Base-by-base conservation (phyloP, 1,140 invertebrate species). In the Sweltsa coloradensis region DNA sequence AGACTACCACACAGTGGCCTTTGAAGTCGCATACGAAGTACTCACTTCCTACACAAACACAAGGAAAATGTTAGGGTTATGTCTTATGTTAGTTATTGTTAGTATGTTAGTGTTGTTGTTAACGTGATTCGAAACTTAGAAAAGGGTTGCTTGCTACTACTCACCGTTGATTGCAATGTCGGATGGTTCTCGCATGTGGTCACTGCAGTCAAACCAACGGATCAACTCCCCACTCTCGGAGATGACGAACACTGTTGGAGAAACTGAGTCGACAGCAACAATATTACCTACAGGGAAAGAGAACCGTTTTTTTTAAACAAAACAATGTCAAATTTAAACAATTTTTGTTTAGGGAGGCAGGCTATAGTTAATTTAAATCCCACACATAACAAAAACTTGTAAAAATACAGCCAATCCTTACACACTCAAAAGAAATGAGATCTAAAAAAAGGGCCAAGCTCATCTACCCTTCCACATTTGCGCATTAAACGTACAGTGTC, bases 11-110 rank as follows among this genome's bases (percentile, higher is more conserved):
- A 64, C 91, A 95, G 65, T 97, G 93, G 45, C 91, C 92, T 69
- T 97, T 97, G 64, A 96, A 97, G 66, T 97, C 93, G 65, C 93
- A 97, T 21, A 97, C 89, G 69, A 91, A 97, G 69, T 90, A 96
- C 65, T 95, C 89, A 59, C 91, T 89, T 50, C 86, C 86, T 89
- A 59, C 41, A 71, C 70, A 54, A 51, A 37, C 36, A 45, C 29
- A 47, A 27, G 34, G 45, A 49, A 49, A 36, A 6, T 43, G 13
- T 34, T n/a, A 22, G 21, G 31, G 45, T 14, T 11, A 3, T 11
- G 1, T 23, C 5, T 22, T 24, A 22, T 21, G 31, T 27, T 39
- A 40, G 19, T 7, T 19, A 31, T 31, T 31, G 29, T 31, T 31
- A 9, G n/a, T 31, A 9, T 31, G 29, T 9, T 9, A 31, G n/a